Base-by-base conservation (phyloP, 2,888 invertebrate species). In the Agonum fuliginosum region DNA sequence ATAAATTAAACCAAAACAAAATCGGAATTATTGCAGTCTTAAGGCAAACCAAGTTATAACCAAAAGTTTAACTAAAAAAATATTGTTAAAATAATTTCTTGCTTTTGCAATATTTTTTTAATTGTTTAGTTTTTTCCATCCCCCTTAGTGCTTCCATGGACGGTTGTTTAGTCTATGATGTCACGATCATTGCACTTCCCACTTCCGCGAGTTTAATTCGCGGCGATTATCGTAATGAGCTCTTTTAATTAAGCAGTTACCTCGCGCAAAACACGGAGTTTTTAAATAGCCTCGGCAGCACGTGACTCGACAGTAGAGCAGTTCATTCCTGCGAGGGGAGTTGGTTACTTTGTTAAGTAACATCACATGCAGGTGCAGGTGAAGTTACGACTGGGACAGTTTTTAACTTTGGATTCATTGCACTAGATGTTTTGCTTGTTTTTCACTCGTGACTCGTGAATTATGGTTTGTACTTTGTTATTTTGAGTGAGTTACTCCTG, bases 301-400 rank as follows among this genome's bases (percentile, higher is more conserved):
- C 73, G 73, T 73, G 73, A 73, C 73, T 73, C 17, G 72, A 12
- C 20, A 10, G 22, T 54, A 34, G 72, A 72, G 72, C 30, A 54
- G 24, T 51, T 20, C 72, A 72, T 72, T 54, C 54, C 14, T n/a
- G 20, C 17, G n/a, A 34, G 20, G 30, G 12, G 37, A 58, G 48
- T 72, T 72, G 20, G 58, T 71, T 71, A 71, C 71, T 72, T 72
- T 71, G 71, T 51, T 51, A 71, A 72, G 72, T 72, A 58, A 43
- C 22, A 43, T 69, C 20, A 69, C 41, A 43, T 69, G 69, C 69
- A 69, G 69, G 69, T 69, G 69, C 17, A 34, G 65, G 6, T 34
- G 19, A 65, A 65, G 34, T 65, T 58, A 58, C 37, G 37, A 34
- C 20, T 10, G 10, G 14, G 17, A 58, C 24, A 6, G 46, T 71